Evolutionary conservation across 2,888 invertebrate genomes (phyloP), one percentile per base, ranked within the genome.

Genomic region (Eretmocerus hayati): DNA sequence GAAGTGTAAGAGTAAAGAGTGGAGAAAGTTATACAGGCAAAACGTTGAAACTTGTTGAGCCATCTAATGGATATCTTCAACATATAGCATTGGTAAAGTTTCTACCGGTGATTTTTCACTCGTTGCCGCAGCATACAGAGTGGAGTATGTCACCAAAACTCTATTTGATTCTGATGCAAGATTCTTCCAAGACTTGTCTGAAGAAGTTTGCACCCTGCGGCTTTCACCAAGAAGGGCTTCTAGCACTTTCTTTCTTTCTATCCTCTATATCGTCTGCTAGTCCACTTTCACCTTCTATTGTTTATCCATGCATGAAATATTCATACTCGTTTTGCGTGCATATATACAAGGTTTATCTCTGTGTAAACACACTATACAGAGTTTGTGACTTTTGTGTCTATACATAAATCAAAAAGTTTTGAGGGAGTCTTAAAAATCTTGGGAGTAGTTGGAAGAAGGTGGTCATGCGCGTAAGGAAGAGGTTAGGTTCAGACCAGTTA

Each of bases 31-130:
- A 36, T 19, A 35, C 18, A 6, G 39, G 5, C 37, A 15, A 5
- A 23, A 48, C 37, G 20, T 18, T 22, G 16, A 30, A 52, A 68
- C 68, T 68, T 68, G 67, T 68, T 68, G 66, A 68, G 64, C 62
- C 60, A 60, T 58, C 63, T 67, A 66, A 68, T 67, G 62, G 65
- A 58, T 57, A 59, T 57, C 51, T 61, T n/a, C n/a, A n/a, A n/a
- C n/a, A n/a, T n/a, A n/a, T 59, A 61, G 59, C 58, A 58, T 59
- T 53, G 58, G 58, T 51, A 56, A 66, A 68, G 64, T 64, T 68
- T 66, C 56, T 54, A 44, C 52, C 56, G 54, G 61, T 61, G 65
- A 68, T 68, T 68, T 68, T 68, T 68, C 66, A 67, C 67, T 65
- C 61, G 62, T n/a, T 26, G 26, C 61, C 58, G 60, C 64, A 63